Evolutionary conservation across 2,113 vertebrate species (phyloP).

Genomic region (Meles meles): DNA sequence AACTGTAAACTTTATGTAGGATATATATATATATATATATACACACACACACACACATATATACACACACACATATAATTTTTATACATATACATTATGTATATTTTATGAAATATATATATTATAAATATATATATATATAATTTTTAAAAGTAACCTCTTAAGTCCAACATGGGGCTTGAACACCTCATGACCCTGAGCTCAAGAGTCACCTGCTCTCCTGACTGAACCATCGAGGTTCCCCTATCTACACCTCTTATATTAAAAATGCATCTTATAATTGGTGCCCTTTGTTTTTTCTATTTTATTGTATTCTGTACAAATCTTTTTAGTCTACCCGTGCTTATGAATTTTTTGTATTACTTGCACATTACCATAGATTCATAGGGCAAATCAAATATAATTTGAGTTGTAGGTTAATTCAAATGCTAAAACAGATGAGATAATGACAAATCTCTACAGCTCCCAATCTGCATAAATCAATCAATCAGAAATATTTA

Average conservation of each 20-base stretch:
- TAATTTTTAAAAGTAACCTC: background rate
- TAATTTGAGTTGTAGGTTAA: background rate
- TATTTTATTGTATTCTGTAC: background rate
- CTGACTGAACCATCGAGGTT: background rate
- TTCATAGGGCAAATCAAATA: background rate
- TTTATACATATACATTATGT: too few relatives aligned
- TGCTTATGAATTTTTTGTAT: background rate
- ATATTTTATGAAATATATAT: too few relatives aligned
- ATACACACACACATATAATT: background rate
- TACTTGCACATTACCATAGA: background rate
- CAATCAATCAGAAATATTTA: background rate
- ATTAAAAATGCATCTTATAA: background rate
- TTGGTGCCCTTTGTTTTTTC: background rate
- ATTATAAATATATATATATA: background rate
- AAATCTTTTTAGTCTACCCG: background rate
- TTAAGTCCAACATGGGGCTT: background rate
- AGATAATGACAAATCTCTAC: background rate
- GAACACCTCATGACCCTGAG: background rate
- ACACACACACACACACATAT: too few relatives aligned
- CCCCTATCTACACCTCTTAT: background rate
- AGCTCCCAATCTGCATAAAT: background rate
- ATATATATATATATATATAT: background rate
- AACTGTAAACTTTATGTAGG: background rate
- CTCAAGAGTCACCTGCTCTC: background rate
- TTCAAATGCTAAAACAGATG: background rate